phyloP scores from a whole-genome alignment of 2,888 invertebrate species.

The Temnothorax rugatulus region DNA sequence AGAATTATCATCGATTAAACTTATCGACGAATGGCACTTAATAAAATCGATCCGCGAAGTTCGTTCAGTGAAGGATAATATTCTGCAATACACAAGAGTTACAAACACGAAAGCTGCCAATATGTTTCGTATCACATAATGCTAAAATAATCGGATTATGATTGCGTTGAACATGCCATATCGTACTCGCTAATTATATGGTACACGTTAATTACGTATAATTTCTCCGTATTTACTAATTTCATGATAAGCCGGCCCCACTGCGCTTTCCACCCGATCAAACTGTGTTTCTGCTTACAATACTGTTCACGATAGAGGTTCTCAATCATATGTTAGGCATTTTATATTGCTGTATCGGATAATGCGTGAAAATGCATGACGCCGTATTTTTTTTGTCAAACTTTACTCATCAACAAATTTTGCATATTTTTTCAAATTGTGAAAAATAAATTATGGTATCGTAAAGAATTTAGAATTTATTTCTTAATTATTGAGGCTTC shows the following conservation, averaged over 20 bases:
- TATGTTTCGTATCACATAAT: conserved; percentile 41
- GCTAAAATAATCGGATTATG: conserved; percentile 56
- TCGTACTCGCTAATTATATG: conserved; percentile 50
- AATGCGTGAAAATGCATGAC: neutral
- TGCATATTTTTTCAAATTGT: neutral
- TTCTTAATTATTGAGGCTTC: neutral
- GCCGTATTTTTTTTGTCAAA: neutral
- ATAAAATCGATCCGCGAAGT: conserved; percentile 72
- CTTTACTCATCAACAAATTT: neutral
- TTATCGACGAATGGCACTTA: conserved; percentile 70
- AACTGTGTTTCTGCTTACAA: conserved; percentile 38
- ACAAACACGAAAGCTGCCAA: conserved; percentile 19
- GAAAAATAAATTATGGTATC: neutral
- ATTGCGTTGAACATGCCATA: conserved; percentile 41
- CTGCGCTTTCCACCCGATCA: conserved; percentile 40
- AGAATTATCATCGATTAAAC: conserved; percentile 74
- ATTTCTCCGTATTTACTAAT: conserved; percentile 55
- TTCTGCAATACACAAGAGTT: conserved; percentile 14
- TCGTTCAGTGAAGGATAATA: conserved; percentile 41
- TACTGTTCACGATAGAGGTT: conserved; percentile 16
- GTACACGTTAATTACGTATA: conserved; percentile 52
- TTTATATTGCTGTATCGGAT: neutral
- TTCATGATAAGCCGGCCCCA: conserved; percentile 43
- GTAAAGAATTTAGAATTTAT: neutral
- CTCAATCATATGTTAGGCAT: neutral